These are phyloP conservation scores for Cynocephalus volans DNA, from an alignment of 2,113 vertebrate species.

Conservation along the genomic window DNA sequence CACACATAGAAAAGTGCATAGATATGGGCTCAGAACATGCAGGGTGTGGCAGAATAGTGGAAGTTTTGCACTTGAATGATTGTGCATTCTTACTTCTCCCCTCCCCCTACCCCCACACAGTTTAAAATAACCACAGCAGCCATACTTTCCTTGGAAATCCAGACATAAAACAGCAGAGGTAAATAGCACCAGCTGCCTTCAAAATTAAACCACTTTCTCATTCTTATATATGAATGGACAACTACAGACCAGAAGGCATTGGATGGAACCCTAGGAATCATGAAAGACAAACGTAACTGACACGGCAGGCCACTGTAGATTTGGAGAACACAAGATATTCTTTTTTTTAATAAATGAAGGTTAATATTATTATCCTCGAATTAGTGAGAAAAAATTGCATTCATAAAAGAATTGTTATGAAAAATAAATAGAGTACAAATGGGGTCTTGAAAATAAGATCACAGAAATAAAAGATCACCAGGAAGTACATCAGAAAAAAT, in stretches of 20 bases:
- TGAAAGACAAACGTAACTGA: neutral
- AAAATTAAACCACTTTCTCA: neutral
- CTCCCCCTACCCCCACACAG: too few species aligned
- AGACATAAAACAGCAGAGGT: neutral
- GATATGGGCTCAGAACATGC: neutral
- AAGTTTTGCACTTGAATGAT: neutral
- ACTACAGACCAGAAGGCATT: neutral
- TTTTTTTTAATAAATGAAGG: neutral
- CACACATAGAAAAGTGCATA: neutral
- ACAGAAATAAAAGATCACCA: neutral
- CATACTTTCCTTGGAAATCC: neutral
- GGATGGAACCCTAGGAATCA: neutral
- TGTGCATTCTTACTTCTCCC: neutral
- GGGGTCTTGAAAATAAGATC: neutral
- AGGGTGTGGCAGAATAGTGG: neutral
- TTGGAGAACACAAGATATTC: neutral
- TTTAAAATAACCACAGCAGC: constrained; percentile 5
- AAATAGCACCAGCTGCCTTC: neutral
- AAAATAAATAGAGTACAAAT: constrained; percentile 9
- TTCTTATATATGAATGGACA: neutral
- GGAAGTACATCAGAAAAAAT: neutral
- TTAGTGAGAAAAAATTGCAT: neutral
- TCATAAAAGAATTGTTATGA: neutral
- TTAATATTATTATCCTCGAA: neutral
- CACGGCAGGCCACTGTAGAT: neutral